Evolutionary conservation across 1,140 invertebrate species (phyloP).

Genomic region (Cotesia vestalis): DNA sequence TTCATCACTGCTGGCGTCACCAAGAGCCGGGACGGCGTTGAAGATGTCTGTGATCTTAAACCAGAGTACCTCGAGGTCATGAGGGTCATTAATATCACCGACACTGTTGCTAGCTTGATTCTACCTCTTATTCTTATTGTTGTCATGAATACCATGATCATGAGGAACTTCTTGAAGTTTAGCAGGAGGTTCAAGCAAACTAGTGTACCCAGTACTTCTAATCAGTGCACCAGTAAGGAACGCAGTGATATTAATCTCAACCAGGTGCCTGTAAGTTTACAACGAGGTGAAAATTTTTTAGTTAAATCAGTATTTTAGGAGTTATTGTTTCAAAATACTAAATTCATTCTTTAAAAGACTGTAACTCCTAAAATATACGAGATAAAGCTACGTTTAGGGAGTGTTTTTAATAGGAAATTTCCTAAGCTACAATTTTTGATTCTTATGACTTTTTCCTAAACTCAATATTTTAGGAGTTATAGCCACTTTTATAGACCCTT

Average conservation of each 20-base stretch:
- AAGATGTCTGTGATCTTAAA: constrained; percentile 60
- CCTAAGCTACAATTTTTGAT: too few relatives aligned
- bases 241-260: constrained; percentile 61
- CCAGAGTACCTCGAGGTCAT: constrained; percentile 63
- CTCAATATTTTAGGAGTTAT: too few relatives aligned
- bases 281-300: neutral
- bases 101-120: constrained; percentile 69
- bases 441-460: too few relatives aligned
- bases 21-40: constrained; percentile 52
- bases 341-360: too few relatives aligned
- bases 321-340: too few relatives aligned
- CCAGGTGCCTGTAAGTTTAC: constrained; percentile 57
- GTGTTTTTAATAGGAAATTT: too few relatives aligned
- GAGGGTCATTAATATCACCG: constrained; percentile 68
- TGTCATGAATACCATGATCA: constrained; percentile 71
- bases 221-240: constrained; percentile 51
- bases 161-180: constrained; percentile 64
- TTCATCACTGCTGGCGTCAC: constrained; percentile 65
- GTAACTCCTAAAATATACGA: too few relatives aligned
- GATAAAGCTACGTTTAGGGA: too few relatives aligned
- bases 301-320: too few relatives aligned
- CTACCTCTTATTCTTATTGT: constrained; percentile 68
- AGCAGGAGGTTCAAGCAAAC: constrained; percentile 58
- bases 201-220: constrained; percentile 28
- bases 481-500: too few relatives aligned